Conservation (phyloP, 2,797 vertebrate species). For the Synanceia verrucosa region DNA sequence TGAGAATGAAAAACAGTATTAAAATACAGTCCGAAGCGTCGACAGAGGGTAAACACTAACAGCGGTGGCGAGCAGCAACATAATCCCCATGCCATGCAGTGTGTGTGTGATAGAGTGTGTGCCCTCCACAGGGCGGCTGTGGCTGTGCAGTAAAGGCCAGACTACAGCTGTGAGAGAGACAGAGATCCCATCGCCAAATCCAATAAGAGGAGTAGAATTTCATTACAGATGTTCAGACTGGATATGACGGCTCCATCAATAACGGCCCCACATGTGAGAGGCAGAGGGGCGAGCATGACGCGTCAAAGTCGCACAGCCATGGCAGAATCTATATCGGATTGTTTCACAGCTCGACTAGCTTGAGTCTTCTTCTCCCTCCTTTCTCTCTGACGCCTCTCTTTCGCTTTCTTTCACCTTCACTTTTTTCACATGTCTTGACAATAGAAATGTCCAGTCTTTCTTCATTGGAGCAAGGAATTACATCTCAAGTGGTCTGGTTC, state of each 20-base stretch:
- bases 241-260: conserved; percentile 84
- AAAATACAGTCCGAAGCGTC: conserved; percentile 37
- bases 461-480: conserved; percentile 80
- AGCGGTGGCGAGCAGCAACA: conserved; percentile 24
- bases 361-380: conserved; percentile 37
- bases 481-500: conserved; percentile 77
- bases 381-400: conserved; percentile 58
- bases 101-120: conserved; percentile 20
- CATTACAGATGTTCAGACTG: conserved; percentile 81
- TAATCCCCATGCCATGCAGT: conserved; percentile 37
- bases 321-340: conserved; percentile 66
- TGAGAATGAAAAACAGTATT: conserved; percentile 25
- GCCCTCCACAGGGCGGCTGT: conserved; percentile 24
- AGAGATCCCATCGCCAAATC: conserved; percentile 75
- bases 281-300: conserved; percentile 59
- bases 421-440: conserved; percentile 51
- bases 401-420: conserved; percentile 57
- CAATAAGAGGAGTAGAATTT: conserved; percentile 80
- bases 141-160: conserved; percentile 67
- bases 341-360: conserved; percentile 67
- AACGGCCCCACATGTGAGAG: conserved; percentile 76
- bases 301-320: conserved; percentile 69
- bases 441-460: conserved; percentile 79
- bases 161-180: conserved; percentile 71
- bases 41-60: conserved; percentile 42